phyloP scores from a whole-genome alignment of 2,888 invertebrate species.

The Lithophane ornitopus region DNA sequence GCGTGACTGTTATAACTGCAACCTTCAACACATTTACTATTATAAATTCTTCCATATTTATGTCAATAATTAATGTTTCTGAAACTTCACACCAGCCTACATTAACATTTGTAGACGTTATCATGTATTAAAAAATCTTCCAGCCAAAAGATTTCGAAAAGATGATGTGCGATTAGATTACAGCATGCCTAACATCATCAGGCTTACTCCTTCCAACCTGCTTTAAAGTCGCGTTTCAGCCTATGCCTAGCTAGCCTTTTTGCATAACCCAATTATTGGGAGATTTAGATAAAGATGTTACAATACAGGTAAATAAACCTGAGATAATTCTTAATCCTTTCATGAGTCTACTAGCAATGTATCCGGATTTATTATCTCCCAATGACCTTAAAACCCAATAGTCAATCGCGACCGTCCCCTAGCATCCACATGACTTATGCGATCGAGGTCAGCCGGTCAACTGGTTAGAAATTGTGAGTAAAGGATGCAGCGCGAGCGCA shows the following conservation, averaged over 20 bases:
- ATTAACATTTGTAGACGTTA: neutral
- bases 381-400: slow-evolving; percentile 45
- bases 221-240: neutral
- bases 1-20: slow-evolving; percentile 44
- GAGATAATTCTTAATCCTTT: neutral
- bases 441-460: slow-evolving; percentile 87
- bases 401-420: slow-evolving; percentile 56
- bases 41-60: slow-evolving; percentile 31
- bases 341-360: no score
- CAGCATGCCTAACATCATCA: no score
- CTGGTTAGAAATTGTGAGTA: slow-evolving; percentile 77
- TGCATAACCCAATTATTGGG: neutral
- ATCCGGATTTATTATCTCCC: slow-evolving; percentile 2
- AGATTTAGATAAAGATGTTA: neutral
- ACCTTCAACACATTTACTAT: slow-evolving; percentile 40
- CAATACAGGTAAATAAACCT: neutral
- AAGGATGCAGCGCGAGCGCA: slow-evolving; percentile 83
- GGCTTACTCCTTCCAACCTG: no score
- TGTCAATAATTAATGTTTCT: slow-evolving; percentile 13
- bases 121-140: neutral
- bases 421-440: slow-evolving; percentile 72
- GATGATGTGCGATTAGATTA: neutral
- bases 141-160: neutral
- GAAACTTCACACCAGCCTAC: slow-evolving; percentile 15
- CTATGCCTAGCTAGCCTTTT: neutral